Percentiles rank a stretch among this genome's conserved stretches.
phyloP scores from a whole-genome alignment of 2,113 vertebrate species.

The Lathamus discolor region DNA sequence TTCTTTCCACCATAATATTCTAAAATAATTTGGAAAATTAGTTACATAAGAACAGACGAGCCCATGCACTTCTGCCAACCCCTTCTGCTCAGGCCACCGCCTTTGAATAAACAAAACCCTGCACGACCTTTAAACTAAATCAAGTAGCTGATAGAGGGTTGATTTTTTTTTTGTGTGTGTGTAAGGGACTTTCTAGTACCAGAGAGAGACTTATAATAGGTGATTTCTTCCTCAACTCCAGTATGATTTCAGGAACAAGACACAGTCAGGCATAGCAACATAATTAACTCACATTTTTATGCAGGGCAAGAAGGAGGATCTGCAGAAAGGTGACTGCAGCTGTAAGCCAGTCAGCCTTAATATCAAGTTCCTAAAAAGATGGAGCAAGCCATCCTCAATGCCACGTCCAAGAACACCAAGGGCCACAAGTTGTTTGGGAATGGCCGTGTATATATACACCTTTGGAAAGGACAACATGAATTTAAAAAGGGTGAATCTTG shows the following conservation, averaged over 20 bases:
- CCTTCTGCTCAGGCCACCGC: background rate
- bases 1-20: background rate
- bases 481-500: background rate
- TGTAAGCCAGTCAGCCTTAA: background rate
- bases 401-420: background rate
- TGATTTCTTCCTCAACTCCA: background rate
- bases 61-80: background rate
- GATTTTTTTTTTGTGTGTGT: background rate
- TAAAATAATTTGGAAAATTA: conserved; percentile 21
- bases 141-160: background rate
- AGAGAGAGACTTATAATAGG: background rate
- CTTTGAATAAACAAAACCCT: background rate
- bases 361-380: background rate
- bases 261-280: background rate
- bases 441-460: background rate
- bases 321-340: background rate
- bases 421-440: background rate
- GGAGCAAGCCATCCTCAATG: background rate
- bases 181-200: background rate
- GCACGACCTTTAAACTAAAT: background rate
- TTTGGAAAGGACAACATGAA: background rate
- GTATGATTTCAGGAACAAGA: background rate
- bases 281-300: background rate
- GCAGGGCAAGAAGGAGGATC: background rate
- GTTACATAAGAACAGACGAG: background rate